A percentile compares a stretch with the other conserved stretches of the same genome.
Conservation (phyloP, 2,888 invertebrate genomes). For the Druceiella hillmani region DNA sequence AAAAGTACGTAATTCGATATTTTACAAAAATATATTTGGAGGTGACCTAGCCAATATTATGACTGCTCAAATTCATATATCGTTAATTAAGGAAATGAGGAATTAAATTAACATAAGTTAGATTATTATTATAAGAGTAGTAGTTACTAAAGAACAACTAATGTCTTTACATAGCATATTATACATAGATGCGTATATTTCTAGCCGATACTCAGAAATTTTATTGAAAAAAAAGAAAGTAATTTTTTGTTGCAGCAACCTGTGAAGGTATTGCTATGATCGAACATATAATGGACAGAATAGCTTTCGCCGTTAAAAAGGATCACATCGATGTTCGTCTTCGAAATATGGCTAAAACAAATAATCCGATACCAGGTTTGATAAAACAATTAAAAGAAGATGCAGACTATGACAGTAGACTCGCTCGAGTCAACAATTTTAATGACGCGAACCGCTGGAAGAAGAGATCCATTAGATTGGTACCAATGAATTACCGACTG, state of each 20-base stretch:
- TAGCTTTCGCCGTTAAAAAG: conserved; percentile 47
- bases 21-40: no score
- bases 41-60: no score
- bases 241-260: conserved; percentile 33
- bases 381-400: conserved; percentile 53
- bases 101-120: no score
- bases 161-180: no score
- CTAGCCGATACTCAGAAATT: no score
- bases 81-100: no score
- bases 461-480: conserved; percentile 59
- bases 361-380: conserved; percentile 39
- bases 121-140: no score
- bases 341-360: conserved; percentile 41
- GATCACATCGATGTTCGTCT: conserved; percentile 56
- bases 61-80: no score
- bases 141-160: no score
- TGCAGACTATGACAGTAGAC: conserved; percentile 51
- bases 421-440: conserved; percentile 45
- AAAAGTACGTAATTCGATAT: no score
- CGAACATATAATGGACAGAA: conserved; percentile 65
- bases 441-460: conserved; percentile 69
- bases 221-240: no score
- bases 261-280: conserved; percentile 53
- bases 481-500: conserved; percentile 61
- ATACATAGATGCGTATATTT: no score